These are phyloP conservation scores for Dipodomys stephensi DNA, from an alignment of 2,113 vertebrate species.

Conservation along the genomic window DNA sequence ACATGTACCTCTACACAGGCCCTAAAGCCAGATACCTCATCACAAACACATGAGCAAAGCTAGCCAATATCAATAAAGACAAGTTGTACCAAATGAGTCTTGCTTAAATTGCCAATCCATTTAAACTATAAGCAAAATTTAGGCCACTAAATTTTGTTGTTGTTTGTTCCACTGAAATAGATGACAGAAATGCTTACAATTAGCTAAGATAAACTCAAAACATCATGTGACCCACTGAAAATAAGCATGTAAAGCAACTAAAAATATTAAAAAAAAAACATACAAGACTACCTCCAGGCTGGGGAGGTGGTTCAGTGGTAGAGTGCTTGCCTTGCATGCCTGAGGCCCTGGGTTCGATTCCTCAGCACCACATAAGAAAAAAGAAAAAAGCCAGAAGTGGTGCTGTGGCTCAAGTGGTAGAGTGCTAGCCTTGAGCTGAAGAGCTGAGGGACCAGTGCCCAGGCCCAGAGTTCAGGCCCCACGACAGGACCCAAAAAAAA, in stretches of 20 bases:
- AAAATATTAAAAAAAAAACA: background rate
- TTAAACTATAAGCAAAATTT: conserved; percentile 18
- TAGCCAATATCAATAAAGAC: background rate
- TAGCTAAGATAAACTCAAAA: conserved; percentile 57
- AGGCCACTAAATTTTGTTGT: too few species aligned
- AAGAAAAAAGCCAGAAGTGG: too few species aligned
- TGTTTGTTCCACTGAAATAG: background rate
- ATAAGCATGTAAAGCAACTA: background rate
- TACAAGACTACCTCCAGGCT: too few species aligned
- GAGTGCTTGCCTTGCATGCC: too few species aligned
- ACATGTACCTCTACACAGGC: background rate
- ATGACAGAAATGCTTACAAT: conserved; percentile 21
- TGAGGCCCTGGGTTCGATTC: too few species aligned
- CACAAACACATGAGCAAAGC: background rate
- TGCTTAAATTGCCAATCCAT: background rate
- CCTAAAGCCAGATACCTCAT: background rate
- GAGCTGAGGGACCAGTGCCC: too few species aligned
- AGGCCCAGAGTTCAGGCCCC: too few species aligned
- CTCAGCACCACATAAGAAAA: too few species aligned
- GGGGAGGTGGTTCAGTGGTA: too few species aligned
- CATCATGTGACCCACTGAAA: conserved; percentile 76
- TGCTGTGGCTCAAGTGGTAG: too few species aligned
- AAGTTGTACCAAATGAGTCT: background rate
- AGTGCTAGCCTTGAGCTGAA: too few species aligned
- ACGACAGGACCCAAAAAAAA: background rate